Conservation (phyloP, 1,140 invertebrate genomes). For the Leptoteleia sp. region DNA sequence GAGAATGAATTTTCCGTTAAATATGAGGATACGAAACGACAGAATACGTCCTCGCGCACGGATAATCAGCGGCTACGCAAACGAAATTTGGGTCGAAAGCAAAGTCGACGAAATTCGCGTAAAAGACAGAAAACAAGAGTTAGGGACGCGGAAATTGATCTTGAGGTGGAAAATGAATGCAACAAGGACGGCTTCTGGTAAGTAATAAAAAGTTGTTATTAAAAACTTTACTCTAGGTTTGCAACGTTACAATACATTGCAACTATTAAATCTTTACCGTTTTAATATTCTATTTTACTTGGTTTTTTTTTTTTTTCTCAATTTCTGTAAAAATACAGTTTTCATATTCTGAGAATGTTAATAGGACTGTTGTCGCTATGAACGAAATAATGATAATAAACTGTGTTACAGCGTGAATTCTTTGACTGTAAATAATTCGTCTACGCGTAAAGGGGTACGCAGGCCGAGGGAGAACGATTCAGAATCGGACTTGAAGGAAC, state of each 20-base stretch:
- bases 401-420: slow-evolving; percentile 38
- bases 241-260: no score
- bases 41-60: slow-evolving; percentile 39
- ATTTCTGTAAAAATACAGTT: no score
- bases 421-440: slow-evolving; percentile 49
- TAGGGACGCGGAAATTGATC: slow-evolving; percentile 61
- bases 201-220: slow-evolving; percentile 3
- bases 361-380: no score
- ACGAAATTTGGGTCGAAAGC: slow-evolving; percentile 47
- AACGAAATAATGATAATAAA: background rate
- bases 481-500: slow-evolving; percentile 67
- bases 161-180: slow-evolving; percentile 72
- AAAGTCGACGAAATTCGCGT: slow-evolving; percentile 60
- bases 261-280: no score
- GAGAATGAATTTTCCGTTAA: slow-evolving; percentile 70
- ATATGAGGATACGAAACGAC: slow-evolving; percentile 67
- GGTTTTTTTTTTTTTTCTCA: no score
- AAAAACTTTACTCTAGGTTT: no score
- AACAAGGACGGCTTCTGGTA: slow-evolving; percentile 71
- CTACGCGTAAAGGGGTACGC: slow-evolving; percentile 43
- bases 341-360: no score
- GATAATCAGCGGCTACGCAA: slow-evolving; percentile 51
- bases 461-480: slow-evolving; percentile 54
- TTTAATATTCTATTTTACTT: no score
- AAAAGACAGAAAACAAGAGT: slow-evolving; percentile 66